These are phyloP conservation scores for Tiliacea citrago DNA, from an alignment of 2,888 invertebrate species.

Conservation along the genomic window DNA sequence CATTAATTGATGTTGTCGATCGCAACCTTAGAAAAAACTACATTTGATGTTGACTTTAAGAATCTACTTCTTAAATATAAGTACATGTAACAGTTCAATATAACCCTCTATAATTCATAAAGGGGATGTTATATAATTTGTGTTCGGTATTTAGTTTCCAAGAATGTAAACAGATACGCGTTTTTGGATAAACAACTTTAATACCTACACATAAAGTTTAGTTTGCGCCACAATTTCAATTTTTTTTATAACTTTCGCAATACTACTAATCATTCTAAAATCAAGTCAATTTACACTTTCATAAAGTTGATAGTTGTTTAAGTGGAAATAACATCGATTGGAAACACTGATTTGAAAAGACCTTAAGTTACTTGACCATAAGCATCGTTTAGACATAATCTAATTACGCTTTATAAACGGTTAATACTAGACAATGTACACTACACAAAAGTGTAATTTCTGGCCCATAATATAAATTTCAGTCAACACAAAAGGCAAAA, in stretches of 20 bases:
- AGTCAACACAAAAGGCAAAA: neutral
- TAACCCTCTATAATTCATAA: slow-evolving; percentile 1
- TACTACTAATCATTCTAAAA: neutral
- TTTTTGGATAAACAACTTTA: neutral
- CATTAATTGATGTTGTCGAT: neutral
- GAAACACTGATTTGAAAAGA: neutral
- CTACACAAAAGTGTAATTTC: slow-evolving; percentile 6
- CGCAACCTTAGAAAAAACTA: neutral
- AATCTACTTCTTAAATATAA: slow-evolving; percentile 6
- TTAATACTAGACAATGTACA: slow-evolving; percentile 17
- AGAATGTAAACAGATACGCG: neutral
- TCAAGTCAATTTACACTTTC: neutral
- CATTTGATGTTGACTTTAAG: neutral
- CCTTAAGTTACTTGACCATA: neutral
- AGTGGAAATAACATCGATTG: neutral
- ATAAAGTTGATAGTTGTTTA: neutral
- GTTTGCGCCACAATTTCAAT: neutral
- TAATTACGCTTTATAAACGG: neutral
- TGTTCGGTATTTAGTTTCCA: neutral
- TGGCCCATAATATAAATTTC: slow-evolving; percentile 8
- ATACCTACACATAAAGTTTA: neutral
- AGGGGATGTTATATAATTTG: neutral
- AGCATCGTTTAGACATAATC: slow-evolving; percentile 1
- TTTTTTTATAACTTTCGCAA: neutral
- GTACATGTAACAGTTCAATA: neutral